phyloP scores from a whole-genome alignment of 2,797 vertebrate genomes.

The Hipposideros larvatus region DNA sequence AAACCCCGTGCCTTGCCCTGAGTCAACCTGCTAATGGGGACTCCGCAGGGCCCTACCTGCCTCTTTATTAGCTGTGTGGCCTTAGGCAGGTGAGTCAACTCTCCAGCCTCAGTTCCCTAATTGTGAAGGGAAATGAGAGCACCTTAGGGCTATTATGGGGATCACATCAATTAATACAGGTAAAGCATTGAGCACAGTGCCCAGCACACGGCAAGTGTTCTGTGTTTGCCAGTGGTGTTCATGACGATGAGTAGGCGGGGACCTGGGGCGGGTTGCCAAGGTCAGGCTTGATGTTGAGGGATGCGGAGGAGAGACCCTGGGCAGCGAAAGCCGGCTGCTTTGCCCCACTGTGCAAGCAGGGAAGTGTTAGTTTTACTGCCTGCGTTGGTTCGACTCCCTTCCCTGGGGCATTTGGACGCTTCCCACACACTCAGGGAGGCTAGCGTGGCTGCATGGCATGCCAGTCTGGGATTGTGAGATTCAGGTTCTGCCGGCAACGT shows the following conservation, averaged over 20 bases:
- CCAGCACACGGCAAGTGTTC: not conserved
- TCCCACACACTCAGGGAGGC: not conserved
- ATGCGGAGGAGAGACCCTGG: not conserved
- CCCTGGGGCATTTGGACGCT: not conserved
- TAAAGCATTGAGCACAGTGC: not conserved
- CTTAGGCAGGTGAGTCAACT: constrained; percentile 14
- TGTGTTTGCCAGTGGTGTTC: not conserved
- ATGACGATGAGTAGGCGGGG: not conserved
- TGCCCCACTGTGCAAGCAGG: not conserved
- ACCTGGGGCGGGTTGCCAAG: too few species aligned
- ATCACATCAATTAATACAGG: accelerated
- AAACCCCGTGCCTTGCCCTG: not conserved
- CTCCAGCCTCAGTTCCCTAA: not conserved
- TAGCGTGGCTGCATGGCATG: not conserved
- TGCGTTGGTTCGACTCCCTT: not conserved
- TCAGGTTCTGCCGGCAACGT: not conserved
- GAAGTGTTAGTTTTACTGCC: not conserved
- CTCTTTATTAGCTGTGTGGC: not conserved
- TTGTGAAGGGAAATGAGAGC: not conserved
- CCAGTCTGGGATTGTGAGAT: not conserved
- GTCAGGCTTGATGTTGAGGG: not conserved
- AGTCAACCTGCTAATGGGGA: not conserved
- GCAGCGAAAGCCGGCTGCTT: not conserved
- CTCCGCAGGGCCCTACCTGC: not conserved
- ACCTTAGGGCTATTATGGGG: not conserved